A percentile compares a stretch with the other conserved stretches of the same genome.
Conservation (phyloP, 2,888 invertebrate genomes). For the Ypsolopha sequella region DNA sequence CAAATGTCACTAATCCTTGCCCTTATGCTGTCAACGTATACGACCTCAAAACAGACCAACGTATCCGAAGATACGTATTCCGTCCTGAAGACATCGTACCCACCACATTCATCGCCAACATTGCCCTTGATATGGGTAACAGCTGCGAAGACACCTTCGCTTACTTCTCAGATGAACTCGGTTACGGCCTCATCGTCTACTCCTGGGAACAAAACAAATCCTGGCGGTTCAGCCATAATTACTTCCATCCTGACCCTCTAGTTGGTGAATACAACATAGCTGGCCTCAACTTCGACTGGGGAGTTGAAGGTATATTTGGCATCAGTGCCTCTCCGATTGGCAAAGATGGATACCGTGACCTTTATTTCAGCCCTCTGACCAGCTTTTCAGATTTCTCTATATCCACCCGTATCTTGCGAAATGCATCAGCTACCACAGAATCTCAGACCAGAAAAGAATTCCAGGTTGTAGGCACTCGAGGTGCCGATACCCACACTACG, state of each 20-base stretch:
- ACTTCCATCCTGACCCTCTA: conserved; percentile 85
- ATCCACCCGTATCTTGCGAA: conserved; percentile 78
- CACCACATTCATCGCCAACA: conserved; percentile 88
- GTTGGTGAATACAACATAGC: conserved; percentile 83
- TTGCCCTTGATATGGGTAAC: conserved; percentile 82
- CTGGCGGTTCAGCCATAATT: conserved; percentile 85
- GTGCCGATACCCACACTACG: conserved; percentile 77
- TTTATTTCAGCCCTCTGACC: conserved; percentile 85
- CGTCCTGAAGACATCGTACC: conserved; percentile 79
- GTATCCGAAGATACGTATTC: conserved; percentile 78
- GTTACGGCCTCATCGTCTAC: conserved; percentile 84
- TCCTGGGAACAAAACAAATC: conserved; percentile 82
- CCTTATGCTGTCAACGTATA: conserved; percentile 84
- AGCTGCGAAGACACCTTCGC: conserved; percentile 83
- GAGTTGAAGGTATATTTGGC: conserved; percentile 85
- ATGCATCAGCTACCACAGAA: conserved; percentile 69
- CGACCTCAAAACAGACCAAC: conserved; percentile 79
- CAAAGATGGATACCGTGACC: conserved; percentile 75
- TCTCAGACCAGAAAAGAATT: conserved; percentile 80
- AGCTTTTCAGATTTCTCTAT: conserved; percentile 85
- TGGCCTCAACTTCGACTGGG: conserved; percentile 89
- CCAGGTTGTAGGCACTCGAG: conserved; percentile 74
- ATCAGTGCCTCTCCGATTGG: conserved; percentile 78
- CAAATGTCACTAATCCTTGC: conserved; percentile 77
- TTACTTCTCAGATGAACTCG: conserved; percentile 86